phyloP scores from a whole-genome alignment of 1,140 invertebrate genomes.

The Subanguina moxae region DNA sequence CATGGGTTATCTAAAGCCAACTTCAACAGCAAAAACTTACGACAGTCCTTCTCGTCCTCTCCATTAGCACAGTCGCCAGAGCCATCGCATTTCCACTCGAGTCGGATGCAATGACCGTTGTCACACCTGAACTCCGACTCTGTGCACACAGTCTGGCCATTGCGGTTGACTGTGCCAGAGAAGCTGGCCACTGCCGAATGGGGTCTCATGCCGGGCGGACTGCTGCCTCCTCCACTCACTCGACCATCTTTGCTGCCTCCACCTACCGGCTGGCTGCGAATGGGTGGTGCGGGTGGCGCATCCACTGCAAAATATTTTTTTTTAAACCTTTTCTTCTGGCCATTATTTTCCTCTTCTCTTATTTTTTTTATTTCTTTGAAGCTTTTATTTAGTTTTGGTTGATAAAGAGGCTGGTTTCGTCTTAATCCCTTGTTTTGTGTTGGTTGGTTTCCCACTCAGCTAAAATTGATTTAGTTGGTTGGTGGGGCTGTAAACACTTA shows the following conservation, averaged over 20 bases:
- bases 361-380: too few relatives aligned
- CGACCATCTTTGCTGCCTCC: neutral
- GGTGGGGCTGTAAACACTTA: too few relatives aligned
- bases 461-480: too few relatives aligned
- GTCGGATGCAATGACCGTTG: conserved; percentile 65
- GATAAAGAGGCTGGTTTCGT: too few relatives aligned
- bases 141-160: conserved; percentile 37
- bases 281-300: neutral
- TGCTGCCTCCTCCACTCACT: neutral
- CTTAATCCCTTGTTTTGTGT: too few relatives aligned
- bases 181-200: neutral
- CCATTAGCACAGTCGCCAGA: conserved; percentile 53
- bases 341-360: too few relatives aligned
- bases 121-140: conserved; percentile 58
- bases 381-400: too few relatives aligned
- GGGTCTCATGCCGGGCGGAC: conserved; percentile 1
- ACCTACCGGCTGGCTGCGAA: neutral
- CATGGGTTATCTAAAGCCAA: too few relatives aligned
- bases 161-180: neutral
- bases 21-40: conserved; percentile 21
- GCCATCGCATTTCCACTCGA: conserved; percentile 67
- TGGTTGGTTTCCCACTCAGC: too few relatives aligned
- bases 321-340: too few relatives aligned
- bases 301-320: neutral
- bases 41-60: conserved; percentile 55